Evolutionary conservation across 2,888 invertebrate species (phyloP).

Genomic region (Athalia rosae): DNA sequence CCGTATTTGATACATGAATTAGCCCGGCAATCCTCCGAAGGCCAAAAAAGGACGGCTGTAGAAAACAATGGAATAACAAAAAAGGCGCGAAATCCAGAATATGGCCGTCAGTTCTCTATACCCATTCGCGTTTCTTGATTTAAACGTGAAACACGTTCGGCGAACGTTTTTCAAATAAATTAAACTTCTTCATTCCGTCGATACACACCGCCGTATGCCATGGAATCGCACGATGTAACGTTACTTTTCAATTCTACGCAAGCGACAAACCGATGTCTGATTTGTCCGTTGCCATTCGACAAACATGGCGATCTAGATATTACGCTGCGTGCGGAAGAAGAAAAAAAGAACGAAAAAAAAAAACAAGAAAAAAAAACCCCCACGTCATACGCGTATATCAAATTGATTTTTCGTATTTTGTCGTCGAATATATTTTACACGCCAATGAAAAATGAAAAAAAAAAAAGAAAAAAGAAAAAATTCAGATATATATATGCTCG

Average conservation of each 20-base stretch:
- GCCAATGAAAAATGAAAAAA: too few species aligned
- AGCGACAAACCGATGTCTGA: too few species aligned
- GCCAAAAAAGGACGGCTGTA: conserved; percentile 46
- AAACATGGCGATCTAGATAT: neutral
- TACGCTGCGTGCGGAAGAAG: neutral
- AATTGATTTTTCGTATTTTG: neutral
- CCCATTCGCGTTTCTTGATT: conserved; percentile 44
- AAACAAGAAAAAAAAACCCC: too few species aligned
- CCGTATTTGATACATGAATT: neutral
- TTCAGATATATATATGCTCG: too few species aligned
- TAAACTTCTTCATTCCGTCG: conserved; percentile 58
- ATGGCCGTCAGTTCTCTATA: conserved; percentile 51
- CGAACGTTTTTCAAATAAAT: conserved; percentile 70
- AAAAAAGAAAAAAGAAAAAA: too few species aligned
- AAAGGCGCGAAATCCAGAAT: conserved; percentile 66
- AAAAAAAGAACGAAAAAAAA: too few species aligned
- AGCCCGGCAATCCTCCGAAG: conserved; percentile 13
- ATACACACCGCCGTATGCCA: conserved; percentile 7
- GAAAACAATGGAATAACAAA: conserved; percentile 61
- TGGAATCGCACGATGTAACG: conserved; percentile 55
- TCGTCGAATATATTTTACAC: neutral
- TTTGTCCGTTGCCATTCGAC: neutral
- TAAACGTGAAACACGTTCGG: conserved; percentile 65
- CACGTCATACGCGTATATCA: too few species aligned
- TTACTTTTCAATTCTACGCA: neutral